phyloP scores from a whole-genome alignment of 2,888 invertebrate species.

The Sphinx pinastri region DNA sequence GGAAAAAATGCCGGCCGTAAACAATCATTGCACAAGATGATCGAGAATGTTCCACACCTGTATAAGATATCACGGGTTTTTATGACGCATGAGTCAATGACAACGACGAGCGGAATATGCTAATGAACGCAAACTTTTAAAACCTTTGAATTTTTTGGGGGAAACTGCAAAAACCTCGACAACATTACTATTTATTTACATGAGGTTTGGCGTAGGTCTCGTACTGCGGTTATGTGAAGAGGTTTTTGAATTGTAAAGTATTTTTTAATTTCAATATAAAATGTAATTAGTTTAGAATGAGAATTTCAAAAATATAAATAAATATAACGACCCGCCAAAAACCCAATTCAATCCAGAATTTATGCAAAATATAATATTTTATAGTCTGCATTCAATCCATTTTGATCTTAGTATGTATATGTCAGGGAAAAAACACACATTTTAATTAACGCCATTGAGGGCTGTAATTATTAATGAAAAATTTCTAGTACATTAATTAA shows the following conservation, averaged over 20 bases:
- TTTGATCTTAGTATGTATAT: too few species aligned
- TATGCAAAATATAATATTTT: too few species aligned
- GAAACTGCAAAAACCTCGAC: constrained; percentile 17
- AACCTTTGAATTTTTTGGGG: constrained; percentile 38
- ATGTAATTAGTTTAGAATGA: too few species aligned
- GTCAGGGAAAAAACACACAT: too few species aligned
- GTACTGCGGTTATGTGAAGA: neutral
- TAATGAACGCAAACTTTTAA: constrained; percentile 51
- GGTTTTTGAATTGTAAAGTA: neutral
- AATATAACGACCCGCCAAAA: too few species aligned
- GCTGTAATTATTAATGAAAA: too few species aligned
- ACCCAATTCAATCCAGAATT: too few species aligned
- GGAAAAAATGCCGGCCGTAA: constrained; percentile 32
- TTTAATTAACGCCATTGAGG: too few species aligned
- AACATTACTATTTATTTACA: neutral
- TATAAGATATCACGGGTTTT: constrained; percentile 36
- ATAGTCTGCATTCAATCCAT: too few species aligned
- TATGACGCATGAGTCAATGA: constrained; percentile 50
- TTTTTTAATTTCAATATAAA: too few species aligned
- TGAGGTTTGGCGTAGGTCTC: neutral
- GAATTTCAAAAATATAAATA: too few species aligned
- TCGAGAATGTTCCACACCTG: constrained; percentile 43
- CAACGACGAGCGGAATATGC: constrained; percentile 53
- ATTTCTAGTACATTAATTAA: neutral
- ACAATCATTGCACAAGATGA: constrained; percentile 32